These are phyloP conservation scores for Anagrus nilaparvatae DNA, from an alignment of 1,140 invertebrate species.

Conservation along the genomic window DNA sequence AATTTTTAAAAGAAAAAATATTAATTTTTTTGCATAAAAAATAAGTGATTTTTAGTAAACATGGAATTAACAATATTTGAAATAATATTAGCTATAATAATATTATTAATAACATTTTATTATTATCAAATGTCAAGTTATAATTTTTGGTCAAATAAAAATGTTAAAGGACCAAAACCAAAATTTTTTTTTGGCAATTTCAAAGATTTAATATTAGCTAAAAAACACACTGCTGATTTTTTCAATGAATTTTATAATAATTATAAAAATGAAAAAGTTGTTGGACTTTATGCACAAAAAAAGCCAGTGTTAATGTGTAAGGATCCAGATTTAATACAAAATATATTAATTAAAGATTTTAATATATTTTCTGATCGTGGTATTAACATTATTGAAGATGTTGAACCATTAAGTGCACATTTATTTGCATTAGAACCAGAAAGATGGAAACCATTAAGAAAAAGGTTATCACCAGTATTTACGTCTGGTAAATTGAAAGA, in stretches of 20 bases:
- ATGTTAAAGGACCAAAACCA: conserved; percentile 23
- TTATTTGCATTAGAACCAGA: conserved; percentile 21
- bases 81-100: not conserved
- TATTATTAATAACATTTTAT: conserved; percentile 1
- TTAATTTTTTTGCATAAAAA: too few species aligned
- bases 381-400: conserved; percentile 15
- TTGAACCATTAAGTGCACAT: conserved; percentile 15
- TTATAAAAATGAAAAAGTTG: conserved; percentile 19
- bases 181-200: conserved; percentile 23
- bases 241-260: conserved; percentile 20
- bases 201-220: conserved; percentile 14
- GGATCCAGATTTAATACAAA: conserved; percentile 22
- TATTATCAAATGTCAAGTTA: conserved; percentile 12
- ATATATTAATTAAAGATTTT: conserved; percentile 34
- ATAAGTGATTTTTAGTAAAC: too few species aligned
- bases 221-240: conserved; percentile 14
- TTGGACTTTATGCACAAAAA: conserved; percentile 19
- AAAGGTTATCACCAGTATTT: conserved; percentile 37
- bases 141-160: conserved; percentile 19
- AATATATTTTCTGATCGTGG: conserved; percentile 29
- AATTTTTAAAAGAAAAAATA: too few species aligned
- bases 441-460: conserved; percentile 39
- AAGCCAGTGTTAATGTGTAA: conserved; percentile 19
- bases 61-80: conserved; percentile 10
- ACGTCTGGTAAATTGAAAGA: conserved; percentile 31